phyloP scores from a whole-genome alignment of 2,797 vertebrate species.

The Cuculus canorus region DNA sequence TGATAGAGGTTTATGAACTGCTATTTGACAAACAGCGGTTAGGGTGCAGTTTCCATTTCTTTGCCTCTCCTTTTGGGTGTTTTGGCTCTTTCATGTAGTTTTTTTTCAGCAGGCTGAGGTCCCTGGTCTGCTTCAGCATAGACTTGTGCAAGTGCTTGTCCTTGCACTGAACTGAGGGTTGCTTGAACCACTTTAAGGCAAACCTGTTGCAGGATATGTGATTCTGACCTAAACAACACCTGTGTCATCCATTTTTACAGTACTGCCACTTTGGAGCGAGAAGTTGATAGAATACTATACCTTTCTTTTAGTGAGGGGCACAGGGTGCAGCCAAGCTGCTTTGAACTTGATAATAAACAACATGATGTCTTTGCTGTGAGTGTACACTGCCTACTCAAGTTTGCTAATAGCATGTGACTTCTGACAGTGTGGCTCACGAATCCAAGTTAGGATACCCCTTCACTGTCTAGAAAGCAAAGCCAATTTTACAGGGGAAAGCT shows the following conservation, averaged over 20 bases:
- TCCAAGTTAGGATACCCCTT: not conserved
- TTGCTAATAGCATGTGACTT: not conserved
- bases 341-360: not conserved
- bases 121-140: not conserved
- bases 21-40: not conserved
- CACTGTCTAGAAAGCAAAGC: not conserved
- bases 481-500: not conserved
- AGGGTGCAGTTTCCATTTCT: not conserved
- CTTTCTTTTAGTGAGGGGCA: not conserved
- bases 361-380: rapidly evolving
- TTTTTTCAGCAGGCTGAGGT: not conserved
- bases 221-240: not conserved
- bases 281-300: not conserved
- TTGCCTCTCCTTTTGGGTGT: not conserved
- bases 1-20: not conserved
- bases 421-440: not conserved
- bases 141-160: not conserved
- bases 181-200: not conserved
- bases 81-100: not conserved
- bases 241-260: not conserved
- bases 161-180: not conserved
- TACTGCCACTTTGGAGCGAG: not conserved
- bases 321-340: not conserved
- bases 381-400: not conserved
- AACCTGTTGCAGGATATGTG: not conserved